Base-by-base conservation (phyloP, 2,888 invertebrate genomes). In the Diabrotica balteata region DNA sequence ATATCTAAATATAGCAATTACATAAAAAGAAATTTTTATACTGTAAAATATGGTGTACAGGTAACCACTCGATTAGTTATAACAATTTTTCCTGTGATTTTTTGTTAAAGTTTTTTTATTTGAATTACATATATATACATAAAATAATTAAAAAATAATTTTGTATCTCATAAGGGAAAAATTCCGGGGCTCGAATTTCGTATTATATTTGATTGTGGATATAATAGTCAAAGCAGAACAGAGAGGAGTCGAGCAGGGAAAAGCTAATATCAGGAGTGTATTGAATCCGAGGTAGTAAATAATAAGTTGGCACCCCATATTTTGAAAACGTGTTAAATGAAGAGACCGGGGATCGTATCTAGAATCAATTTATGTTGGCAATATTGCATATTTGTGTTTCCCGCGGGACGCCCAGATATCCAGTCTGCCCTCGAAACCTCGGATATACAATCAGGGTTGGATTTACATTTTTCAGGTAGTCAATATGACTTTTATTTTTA, bases 361-460 rank as follows among this genome's bases (percentile, higher is more conserved):
- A 80, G 81, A 83, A 84, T 84, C 84, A 83, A 84, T 84, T 84
- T 84, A 83, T 84, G 83, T 80, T 80, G 81, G 83, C 81, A 81
- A 82, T 83, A 84, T 83, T 82, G 82, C 84, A 83, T 83, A 84
- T 83, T 84, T 83, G 84, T 84, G 84, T 80, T 79, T 82, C 84
- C 83, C 83, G 76, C 73, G 82, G 76, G 83, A 81, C 75, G 73
- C 73, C 79, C 78, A 78, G 76, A 80, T 80, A 81, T 80, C 79
- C 79, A 79, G 78, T 72, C 76, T 72, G 66, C 71, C 53, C 69
- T 70, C 71, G 66, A 73, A 80, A 79, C 79, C 78, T 76, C 77
- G 74, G 78, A 77, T 71, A 11, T 11, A n/a, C 10, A 7, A 44
- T 44, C 55, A 55, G 55, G 11, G 55, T 2, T 44, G 55, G 6